phyloP scores from a whole-genome alignment of 2,888 invertebrate genomes.

The Masnerella sp. region DNA sequence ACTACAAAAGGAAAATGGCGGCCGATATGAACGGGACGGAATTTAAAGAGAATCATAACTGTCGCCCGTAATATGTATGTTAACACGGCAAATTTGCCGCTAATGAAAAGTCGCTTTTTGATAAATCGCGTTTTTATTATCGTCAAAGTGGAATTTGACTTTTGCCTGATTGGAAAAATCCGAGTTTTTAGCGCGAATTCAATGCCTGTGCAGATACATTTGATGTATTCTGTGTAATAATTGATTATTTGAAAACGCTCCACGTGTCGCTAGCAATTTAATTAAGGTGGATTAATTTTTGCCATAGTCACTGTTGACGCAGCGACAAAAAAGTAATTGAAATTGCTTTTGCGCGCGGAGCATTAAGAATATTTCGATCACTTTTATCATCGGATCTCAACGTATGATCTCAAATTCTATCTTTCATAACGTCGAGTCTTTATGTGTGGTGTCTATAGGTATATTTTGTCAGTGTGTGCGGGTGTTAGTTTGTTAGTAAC shows the following conservation, averaged over 20 bases:
- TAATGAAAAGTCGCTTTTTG: conserved; percentile 11
- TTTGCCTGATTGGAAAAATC: too few species aligned
- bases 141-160: too few species aligned
- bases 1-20: conserved; percentile 69
- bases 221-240: too few species aligned
- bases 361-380: conserved; percentile 20
- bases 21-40: conserved; percentile 64
- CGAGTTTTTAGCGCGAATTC: too few species aligned
- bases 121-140: too few species aligned
- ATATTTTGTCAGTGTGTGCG: conserved; percentile 29
- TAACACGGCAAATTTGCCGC: conserved; percentile 19
- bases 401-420: conserved; percentile 28
- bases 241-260: too few species aligned
- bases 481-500: conserved; percentile 39
- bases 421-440: conserved; percentile 46
- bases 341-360: conserved; percentile 12
- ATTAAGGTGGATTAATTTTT: too few species aligned
- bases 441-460: conserved; percentile 19
- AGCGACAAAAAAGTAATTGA: conserved; percentile 13
- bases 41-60: conserved; percentile 32
- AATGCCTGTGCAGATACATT: too few species aligned
- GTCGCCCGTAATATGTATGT: conserved; percentile 20
- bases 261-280: too few species aligned
- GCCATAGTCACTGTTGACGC: too few species aligned
- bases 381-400: conserved; percentile 35